Percentiles rank a stretch among this genome's conserved stretches.
phyloP scores from a whole-genome alignment of 2,888 invertebrate species.

The Cantharis rufa region DNA sequence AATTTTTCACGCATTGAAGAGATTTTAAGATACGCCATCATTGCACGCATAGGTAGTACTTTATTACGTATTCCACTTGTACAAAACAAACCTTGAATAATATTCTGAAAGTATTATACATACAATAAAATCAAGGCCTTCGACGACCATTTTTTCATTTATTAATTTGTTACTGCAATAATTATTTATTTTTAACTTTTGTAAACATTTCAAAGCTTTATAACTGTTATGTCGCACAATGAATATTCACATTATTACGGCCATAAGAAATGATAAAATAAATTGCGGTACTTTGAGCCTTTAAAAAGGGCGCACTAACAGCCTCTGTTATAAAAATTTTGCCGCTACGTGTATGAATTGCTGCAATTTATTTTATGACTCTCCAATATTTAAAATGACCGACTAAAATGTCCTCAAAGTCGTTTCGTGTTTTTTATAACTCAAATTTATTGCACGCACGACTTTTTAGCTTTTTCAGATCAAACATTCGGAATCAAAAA shows the following conservation, averaged over 20 bases:
- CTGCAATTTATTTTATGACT: conserved; percentile 24
- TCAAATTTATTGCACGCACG: background rate
- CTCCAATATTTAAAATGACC: conserved; percentile 17
- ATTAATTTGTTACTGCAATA: background rate
- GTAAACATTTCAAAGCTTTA: background rate
- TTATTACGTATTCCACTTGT: background rate
- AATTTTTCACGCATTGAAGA: background rate
- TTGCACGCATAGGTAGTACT: background rate
- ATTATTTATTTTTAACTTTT: background rate
- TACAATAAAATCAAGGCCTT: background rate
- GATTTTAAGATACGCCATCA: background rate
- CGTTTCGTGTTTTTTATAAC: background rate
- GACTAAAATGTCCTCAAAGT: background rate
- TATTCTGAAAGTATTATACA: background rate
- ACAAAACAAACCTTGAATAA: conserved; percentile 4
- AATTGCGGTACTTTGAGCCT: background rate
- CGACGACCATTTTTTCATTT: background rate
- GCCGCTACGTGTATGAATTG: conserved; percentile 17
- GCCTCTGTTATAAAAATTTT: conserved; percentile 19
- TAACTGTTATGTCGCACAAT: background rate
- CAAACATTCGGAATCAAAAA: background rate
- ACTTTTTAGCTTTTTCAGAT: background rate
- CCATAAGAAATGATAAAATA: background rate
- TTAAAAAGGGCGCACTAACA: background rate
- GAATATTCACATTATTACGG: background rate